Evolutionary conservation across 2,113 vertebrate genomes (phyloP), one percentile per base, ranked within the genome.

Genomic region (Protomyctophum bolini): DNA sequence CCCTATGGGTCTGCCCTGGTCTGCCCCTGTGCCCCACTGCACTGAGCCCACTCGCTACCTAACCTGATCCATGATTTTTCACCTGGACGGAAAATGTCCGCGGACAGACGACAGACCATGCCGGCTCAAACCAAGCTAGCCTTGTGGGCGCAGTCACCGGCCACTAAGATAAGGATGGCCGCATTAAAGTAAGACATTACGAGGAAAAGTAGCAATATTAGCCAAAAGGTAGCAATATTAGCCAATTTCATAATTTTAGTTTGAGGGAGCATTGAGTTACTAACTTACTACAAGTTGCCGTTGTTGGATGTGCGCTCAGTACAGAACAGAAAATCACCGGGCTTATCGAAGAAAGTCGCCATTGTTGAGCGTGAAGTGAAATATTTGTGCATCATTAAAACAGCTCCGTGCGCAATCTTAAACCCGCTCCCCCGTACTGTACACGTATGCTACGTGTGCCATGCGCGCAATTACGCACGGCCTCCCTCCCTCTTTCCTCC

Each of bases 381-480:
- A 59, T 67, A 63, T 72, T 73, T 81, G 45, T 63, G 14, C 14
- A 14, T 77, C 73, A 72, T 71, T 70, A 51, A 63, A 72, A 70
- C 49, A 63, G 11, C 52, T 63, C 58, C 6, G 46, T 61, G 64
- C 66, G 4, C 66, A 57, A 65, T 68, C 64, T 51, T 57, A 60
- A 21, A 71, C 69, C 41, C 11, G 63, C 72, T 65, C 41, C 63
- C 54, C 52, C 56, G 41, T 47, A 55, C 72, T 52, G 41, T 47
- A 55, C 72, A 73, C 73, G 70, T 64, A 56, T 10, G 66, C 52
- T 76, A 58, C 64, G 66, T 68, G 82, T 60, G 51, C 56, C 3
- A 0, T 21, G 62, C 45, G 80, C 73, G 72, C 70, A 81, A 66
- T 76, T 83, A 89, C 86, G 84, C 90, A 87, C 83, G 73, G 72